Base-by-base conservation (phyloP, 2,888 invertebrate genomes). In the Mystacides longicornis region DNA sequence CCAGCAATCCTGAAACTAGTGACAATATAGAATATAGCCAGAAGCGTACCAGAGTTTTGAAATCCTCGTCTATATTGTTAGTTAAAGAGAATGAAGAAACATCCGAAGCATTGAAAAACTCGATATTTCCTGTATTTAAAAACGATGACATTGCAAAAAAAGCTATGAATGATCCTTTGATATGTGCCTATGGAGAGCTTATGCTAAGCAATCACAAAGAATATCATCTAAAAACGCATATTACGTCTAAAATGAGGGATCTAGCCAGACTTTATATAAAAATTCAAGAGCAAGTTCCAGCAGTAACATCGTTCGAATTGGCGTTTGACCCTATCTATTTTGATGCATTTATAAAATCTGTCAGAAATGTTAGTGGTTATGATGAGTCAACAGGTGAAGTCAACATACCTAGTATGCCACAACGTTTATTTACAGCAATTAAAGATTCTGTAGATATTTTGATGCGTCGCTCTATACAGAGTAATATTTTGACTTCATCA, bases 231-330 rank as follows among this genome's bases (percentile, higher is more conserved):
- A 20, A 11, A 7, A 37, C 42, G 2, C 16, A 37, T n/a, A 20
- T 51, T 19, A 51, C 51, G 31, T 51, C 51, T 2, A 51, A 51
- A 19, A 51, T 51, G 51, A 51, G 49, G 20, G 49, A 49, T 49
- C 31, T 49, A 4, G 49, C 49, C 7, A 49, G 31, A 14, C 49
- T 49, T 23, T 49, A 27, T 1, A 16, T 27, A 31, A 31, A 16
- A 14, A 49, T 49, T 9, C 23, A n/a, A 49, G 49, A 49, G 27
- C 23, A 49, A 49, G 16, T 19, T 31, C 49, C 49, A n/a, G n/a
- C 49, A 49, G 20, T 49, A 23, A 49, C 49, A 14, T 23, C 49
- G 4, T 23, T 49, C 27, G 49, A 49, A 11, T 49, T 31, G 23
- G 49, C 49, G 19, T 49, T 49, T 27, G 49, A 49, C 14, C 49